Percentiles rank a stretch among this genome's conserved stretches.
Conservation (phyloP, 1,140 invertebrate species). For the Caerostris darwini region DNA sequence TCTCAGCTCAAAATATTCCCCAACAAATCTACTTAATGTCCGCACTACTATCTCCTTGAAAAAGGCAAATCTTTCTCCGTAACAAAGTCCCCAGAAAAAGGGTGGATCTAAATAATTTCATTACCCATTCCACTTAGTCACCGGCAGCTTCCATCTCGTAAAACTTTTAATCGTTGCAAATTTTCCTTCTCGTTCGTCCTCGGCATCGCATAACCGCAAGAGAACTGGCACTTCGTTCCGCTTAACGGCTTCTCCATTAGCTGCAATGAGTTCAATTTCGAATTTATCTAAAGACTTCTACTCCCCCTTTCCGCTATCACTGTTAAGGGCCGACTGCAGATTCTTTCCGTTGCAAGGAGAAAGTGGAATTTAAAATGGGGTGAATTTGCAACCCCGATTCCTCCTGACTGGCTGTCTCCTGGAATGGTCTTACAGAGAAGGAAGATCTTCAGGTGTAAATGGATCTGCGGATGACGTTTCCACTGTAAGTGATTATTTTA, state of each 20-base stretch:
- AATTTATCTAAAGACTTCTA: constrained; percentile 64
- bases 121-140: constrained; percentile 57
- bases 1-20: background rate
- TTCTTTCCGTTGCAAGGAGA: background rate
- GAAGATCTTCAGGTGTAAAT: background rate
- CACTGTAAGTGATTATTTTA: too few relatives aligned
- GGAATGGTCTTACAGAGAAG: background rate
- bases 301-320: background rate
- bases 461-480: too few relatives aligned
- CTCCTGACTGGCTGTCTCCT: background rate
- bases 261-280: constrained; percentile 67
- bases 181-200: background rate
- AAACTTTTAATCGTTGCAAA: constrained; percentile 57
- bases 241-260: constrained; percentile 57
- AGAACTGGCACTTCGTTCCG: constrained; percentile 3
- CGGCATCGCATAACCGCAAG: background rate
- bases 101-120: constrained; percentile 59
- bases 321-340: constrained; percentile 22
- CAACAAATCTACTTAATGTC: background rate
- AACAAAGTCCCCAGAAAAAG: constrained; percentile 2
- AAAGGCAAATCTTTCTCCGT: background rate
- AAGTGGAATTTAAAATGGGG: constrained; percentile 49
- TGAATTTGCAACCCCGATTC: background rate
- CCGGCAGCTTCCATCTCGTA: constrained; percentile 19
- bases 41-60: background rate